Evolutionary conservation across 2,797 vertebrate species (phyloP).

Genomic region (Pseudopleuronectes americanus): DNA sequence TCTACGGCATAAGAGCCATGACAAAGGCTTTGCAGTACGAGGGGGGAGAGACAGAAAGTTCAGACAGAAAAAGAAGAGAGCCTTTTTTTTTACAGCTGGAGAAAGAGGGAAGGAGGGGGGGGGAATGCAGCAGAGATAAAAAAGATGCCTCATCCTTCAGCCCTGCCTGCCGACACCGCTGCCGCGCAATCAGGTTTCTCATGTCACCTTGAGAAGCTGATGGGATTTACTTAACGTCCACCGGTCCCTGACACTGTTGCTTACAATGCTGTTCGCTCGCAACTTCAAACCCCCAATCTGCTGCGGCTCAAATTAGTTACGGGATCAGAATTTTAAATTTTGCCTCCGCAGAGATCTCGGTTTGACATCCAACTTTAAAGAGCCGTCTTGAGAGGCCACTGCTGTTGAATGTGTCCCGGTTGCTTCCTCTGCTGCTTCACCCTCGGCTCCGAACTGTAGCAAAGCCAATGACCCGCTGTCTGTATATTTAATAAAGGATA

Average conservation of each 20-base stretch:
- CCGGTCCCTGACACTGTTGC: constrained; percentile 34
- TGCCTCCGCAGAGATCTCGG: constrained; percentile 13
- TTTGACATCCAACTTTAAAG: constrained; percentile 13
- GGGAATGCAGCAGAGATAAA: constrained; percentile 51
- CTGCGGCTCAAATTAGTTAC: constrained; percentile 33
- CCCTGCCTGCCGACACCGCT: constrained; percentile 20
- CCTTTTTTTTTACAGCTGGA: constrained; percentile 21
- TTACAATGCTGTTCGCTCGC: constrained; percentile 26
- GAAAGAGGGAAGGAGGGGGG: constrained; percentile 21
- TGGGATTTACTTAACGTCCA: constrained; percentile 48
- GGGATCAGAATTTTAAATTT: constrained; percentile 51
- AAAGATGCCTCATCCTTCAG: constrained; percentile 44
- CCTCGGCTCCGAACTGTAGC: background rate
- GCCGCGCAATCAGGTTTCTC: constrained; percentile 42
- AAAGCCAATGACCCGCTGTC: constrained; percentile 3
- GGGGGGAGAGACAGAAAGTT: constrained; percentile 7
- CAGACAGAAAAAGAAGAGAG: background rate
- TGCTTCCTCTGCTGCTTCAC: background rate
- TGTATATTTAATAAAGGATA: constrained; percentile 39
- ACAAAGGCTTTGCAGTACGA: background rate
- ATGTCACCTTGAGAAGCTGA: constrained; percentile 73
- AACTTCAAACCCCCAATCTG: constrained; percentile 25
- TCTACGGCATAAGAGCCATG: constrained; percentile 4
- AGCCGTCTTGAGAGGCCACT: background rate
- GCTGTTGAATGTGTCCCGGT: background rate